phyloP scores from a whole-genome alignment of 1,140 invertebrate genomes.

The Drosophila seguyi region DNA sequence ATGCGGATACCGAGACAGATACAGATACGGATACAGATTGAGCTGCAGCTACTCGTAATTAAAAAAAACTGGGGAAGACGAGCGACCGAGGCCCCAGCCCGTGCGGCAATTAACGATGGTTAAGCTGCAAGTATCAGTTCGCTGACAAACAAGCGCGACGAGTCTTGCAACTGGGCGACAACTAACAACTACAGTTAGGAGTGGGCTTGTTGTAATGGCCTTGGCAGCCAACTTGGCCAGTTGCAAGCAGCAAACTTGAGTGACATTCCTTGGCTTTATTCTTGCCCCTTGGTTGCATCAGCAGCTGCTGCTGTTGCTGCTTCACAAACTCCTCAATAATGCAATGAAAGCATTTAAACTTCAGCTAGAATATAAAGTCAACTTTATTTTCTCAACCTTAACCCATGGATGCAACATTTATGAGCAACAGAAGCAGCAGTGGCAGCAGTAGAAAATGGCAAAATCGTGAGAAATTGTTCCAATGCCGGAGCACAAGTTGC shows the following conservation, averaged over 20 bases:
- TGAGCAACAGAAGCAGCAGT: slow-evolving; percentile 56
- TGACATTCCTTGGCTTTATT: slow-evolving; percentile 64
- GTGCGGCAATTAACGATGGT: slow-evolving; percentile 64
- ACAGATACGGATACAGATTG: slow-evolving; percentile 5
- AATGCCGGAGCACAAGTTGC: slow-evolving; percentile 62
- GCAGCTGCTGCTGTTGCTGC: slow-evolving; percentile 33
- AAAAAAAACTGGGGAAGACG: slow-evolving; percentile 27
- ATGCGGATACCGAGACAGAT: slow-evolving; percentile 10
- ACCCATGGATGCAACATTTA: slow-evolving; percentile 68
- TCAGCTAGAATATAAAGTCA: slow-evolving; percentile 38
- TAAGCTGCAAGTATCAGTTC: slow-evolving; percentile 42
- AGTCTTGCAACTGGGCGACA: slow-evolving; percentile 35
- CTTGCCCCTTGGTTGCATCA: slow-evolving; percentile 16
- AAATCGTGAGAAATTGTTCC: slow-evolving; percentile 59
- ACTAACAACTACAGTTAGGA: slow-evolving; percentile 29
- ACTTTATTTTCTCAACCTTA: slow-evolving; percentile 46
- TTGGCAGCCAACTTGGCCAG: slow-evolving; percentile 65
- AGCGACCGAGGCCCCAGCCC: slow-evolving; percentile 9
- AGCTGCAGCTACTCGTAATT: slow-evolving; percentile 66
- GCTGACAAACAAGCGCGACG: slow-evolving; percentile 30
- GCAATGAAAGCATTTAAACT: slow-evolving; percentile 77
- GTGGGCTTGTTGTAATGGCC: slow-evolving; percentile 56
- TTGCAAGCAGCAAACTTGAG: slow-evolving; percentile 56
- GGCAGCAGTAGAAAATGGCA: slow-evolving; percentile 48
- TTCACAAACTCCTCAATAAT: slow-evolving; percentile 69